Evolutionary conservation across 2,113 vertebrate species (phyloP).

Genomic region (Hydropotes inermis): DNA sequence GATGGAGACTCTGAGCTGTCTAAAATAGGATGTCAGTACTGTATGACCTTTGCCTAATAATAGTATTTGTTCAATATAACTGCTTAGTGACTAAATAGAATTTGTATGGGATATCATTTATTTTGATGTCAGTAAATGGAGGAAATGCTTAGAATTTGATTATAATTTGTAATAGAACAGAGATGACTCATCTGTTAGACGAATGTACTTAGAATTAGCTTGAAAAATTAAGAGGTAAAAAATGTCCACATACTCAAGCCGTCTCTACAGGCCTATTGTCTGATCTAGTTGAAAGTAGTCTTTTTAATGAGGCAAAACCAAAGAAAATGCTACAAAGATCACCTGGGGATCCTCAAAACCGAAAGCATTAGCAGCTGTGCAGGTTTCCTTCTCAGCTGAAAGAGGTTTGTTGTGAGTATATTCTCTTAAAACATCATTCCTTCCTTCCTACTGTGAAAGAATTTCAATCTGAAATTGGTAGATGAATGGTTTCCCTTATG

Average conservation of each 20-base stretch:
- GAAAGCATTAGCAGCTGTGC: background rate
- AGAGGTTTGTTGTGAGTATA: background rate
- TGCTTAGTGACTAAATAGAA: background rate
- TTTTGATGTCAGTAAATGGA: background rate
- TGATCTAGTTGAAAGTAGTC: background rate
- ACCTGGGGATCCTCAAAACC: background rate
- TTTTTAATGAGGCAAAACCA: background rate
- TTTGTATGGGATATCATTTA: background rate
- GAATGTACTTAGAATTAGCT: background rate
- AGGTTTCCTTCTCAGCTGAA: background rate
- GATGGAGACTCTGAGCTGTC: background rate
- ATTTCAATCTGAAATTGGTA: background rate
- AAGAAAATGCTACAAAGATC: background rate
- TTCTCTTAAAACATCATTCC: background rate
- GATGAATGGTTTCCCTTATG: background rate
- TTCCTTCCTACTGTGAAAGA: background rate
- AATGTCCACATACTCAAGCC: background rate
- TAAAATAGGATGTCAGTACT: background rate
- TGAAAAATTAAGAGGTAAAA: background rate
- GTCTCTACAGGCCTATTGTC: background rate
- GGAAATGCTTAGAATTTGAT: background rate
- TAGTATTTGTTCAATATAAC: background rate
- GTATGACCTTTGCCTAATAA: background rate
- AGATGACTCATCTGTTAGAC: background rate
- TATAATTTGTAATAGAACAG: background rate